Evolutionary conservation across 1,140 invertebrate species (phyloP).

Genomic region (Zeugodacus cucurbitae): DNA sequence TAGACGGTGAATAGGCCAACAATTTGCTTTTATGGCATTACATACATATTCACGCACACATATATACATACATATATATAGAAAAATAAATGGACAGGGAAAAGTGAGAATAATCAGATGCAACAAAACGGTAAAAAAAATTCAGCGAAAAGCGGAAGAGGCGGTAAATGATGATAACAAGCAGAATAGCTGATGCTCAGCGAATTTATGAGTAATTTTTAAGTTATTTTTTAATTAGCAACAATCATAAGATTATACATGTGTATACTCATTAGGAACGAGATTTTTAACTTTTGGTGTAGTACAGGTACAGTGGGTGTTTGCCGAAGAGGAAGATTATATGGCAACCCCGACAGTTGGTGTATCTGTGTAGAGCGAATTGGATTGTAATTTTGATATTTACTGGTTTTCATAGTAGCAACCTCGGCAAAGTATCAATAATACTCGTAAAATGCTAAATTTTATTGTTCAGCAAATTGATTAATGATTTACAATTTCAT

Average conservation of each 20-base stretch:
- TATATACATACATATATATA: neutral
- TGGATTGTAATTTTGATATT: too few relatives aligned
- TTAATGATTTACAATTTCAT: too few relatives aligned
- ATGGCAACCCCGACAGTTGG: too few relatives aligned
- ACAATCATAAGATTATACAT: neutral
- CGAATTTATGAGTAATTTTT: neutral
- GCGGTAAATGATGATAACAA: neutral
- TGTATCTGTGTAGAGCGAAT: too few relatives aligned
- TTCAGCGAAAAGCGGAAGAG: neutral
- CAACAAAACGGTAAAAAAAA: neutral
- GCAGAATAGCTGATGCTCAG: neutral
- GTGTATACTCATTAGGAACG: neutral
- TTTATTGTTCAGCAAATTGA: too few relatives aligned
- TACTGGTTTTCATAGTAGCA: too few relatives aligned
- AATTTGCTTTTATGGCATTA: neutral
- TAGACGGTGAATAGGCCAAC: neutral
- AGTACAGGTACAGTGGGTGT: too few relatives aligned
- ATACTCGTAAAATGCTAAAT: too few relatives aligned
- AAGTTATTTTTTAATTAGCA: neutral
- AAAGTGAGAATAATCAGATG: neutral
- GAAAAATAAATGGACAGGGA: neutral
- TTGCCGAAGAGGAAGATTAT: too few relatives aligned
- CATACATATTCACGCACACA: neutral
- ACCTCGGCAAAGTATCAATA: too few relatives aligned
- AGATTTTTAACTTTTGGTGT: too few relatives aligned